Conservation (phyloP, 35 echinoderm and acorn worm genomes). For the Stichopus chloronotus region DNA sequence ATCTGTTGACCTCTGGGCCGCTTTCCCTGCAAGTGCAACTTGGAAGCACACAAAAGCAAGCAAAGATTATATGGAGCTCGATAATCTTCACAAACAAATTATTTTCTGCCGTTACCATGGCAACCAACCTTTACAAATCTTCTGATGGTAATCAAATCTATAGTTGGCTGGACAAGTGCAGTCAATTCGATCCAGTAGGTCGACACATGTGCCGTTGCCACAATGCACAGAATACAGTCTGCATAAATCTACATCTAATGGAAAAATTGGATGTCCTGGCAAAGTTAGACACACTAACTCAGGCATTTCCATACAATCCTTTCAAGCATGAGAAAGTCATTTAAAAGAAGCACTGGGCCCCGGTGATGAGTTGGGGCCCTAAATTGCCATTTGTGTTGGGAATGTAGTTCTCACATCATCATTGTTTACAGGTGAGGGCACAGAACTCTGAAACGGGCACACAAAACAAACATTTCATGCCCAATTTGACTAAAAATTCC, state of each 20-base stretch:
- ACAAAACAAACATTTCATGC: too few relatives aligned
- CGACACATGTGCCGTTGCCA: constrained; percentile 85
- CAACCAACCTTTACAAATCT: constrained; percentile 61
- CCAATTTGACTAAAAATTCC: too few relatives aligned
- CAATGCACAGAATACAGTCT: constrained; percentile 59
- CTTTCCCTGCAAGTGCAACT: not conserved
- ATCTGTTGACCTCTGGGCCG: not conserved
- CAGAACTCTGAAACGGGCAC: too few relatives aligned
- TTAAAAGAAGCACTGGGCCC: too few relatives aligned
- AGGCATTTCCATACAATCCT: not conserved
- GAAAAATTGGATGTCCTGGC: constrained; percentile 23
- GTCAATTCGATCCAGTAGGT: constrained; percentile 66
- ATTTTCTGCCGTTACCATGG: constrained; percentile 11
- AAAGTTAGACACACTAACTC: not conserved
- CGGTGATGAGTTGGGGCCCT: too few relatives aligned
- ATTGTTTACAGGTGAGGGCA: too few relatives aligned
- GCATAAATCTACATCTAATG: constrained; percentile 75
- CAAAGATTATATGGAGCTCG: not conserved
- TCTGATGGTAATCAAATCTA: constrained; percentile 61
- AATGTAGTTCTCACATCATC: too few relatives aligned
- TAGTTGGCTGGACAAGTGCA: constrained; percentile 78
- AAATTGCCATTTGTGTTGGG: too few relatives aligned
- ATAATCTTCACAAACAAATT: not conserved
- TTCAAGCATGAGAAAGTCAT: not conserved
- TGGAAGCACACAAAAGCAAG: constrained; percentile 12